Base-by-base conservation (phyloP, 2,888 invertebrate genomes). In the Petrolisthes manimaculis region DNA sequence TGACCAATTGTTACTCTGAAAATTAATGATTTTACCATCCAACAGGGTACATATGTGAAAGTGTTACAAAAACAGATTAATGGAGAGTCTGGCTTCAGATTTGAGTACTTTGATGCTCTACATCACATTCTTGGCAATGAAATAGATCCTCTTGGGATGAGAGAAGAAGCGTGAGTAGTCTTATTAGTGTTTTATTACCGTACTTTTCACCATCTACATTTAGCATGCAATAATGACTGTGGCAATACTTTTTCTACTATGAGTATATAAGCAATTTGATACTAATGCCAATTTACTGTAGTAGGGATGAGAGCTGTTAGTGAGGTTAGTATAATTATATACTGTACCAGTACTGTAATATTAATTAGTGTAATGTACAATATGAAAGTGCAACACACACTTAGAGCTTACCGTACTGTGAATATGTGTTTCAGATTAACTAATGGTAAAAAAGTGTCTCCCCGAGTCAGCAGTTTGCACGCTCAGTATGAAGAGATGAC, bases 61-160 rank as follows among this genome's bases (percentile, higher is more conserved):
- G 90, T 90, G 51, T 83, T 89, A 18, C 87, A 89, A 78, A 89
- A 90, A 53, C 90, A 90, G 83, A 84, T 89, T 37, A 84, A 87
- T 9, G 90, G 90, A 3, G 86, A 89, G 21, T 84, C 81, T 56
- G 83, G 79, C 71, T 85, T 71, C 75, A 77, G 86, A 54, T 90
- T 90, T 81, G 84, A 87, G 51, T 90, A 89, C 56, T 90, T 90
- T 80, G 89, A 90, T n/a, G 84, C 84, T 3, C 69, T 90, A 54
- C 90, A 90, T 56, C 85, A 84, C 24, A 89, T 90, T 53, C 75
- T 90, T 4, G 90, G 86, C 3, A 89, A 89, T 75, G 90, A 90
- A 21, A 90, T 90, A 55, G 89, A 88, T 61, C 90, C 90, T 24
- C 81, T 88, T 1, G 90, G 88, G 55, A 85, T 87, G 86, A 87